Percentiles rank a stretch among this genome's conserved stretches.
phyloP scores from a whole-genome alignment of 2,113 vertebrate species.

The Aegithalos caudatus region DNA sequence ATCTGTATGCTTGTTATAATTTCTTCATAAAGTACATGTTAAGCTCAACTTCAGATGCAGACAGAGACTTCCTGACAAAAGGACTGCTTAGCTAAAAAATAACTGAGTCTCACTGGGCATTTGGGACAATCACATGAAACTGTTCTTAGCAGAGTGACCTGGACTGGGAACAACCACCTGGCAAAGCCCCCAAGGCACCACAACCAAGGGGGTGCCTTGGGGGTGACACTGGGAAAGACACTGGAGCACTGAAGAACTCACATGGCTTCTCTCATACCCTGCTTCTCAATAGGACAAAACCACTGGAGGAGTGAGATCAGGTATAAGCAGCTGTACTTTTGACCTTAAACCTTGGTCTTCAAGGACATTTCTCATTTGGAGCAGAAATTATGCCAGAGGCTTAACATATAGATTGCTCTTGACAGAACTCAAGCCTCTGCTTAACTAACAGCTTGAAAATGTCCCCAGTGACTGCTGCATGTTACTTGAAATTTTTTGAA shows the following conservation, averaged over 20 bases:
- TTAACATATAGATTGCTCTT: not conserved
- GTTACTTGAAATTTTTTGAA: not conserved
- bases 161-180: not conserved
- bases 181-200: not conserved
- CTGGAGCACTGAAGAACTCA: not conserved
- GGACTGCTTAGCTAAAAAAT: not conserved
- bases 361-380: not conserved
- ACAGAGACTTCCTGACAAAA: not conserved
- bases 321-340: not conserved
- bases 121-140: not conserved
- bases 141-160: not conserved
- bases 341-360: not conserved
- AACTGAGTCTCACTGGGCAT: not conserved
- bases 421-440: not conserved
- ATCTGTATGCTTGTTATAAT: not conserved
- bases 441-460: not conserved
- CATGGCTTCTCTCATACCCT: not conserved
- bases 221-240: not conserved
- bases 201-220: rapidly evolving
- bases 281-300: not conserved
- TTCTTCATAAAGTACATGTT: not conserved
- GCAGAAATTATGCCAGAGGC: not conserved
- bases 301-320: not conserved
- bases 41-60: not conserved
- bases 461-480: not conserved